A percentile compares a stretch with the other conserved stretches of the same genome.
These are phyloP conservation scores for Apistogramma diplotaenia DNA, from an alignment of 2,113 vertebrate species.

Conservation along the genomic window DNA sequence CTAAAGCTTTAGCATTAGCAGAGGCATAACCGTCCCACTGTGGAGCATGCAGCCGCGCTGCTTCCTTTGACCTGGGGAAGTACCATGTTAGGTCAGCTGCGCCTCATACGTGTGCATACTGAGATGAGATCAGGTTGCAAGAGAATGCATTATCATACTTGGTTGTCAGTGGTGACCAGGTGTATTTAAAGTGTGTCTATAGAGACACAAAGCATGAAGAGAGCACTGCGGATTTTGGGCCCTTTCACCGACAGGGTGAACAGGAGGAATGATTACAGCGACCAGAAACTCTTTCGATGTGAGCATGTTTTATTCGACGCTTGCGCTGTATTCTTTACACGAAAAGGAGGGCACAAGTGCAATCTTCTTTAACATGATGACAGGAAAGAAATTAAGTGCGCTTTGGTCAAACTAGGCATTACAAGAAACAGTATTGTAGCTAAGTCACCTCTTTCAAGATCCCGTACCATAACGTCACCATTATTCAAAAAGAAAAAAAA, in stretches of 20 bases:
- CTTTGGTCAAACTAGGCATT: neutral
- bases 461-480: neutral
- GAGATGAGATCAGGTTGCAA: neutral
- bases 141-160: neutral
- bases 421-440: neutral
- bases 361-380: neutral
- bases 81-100: neutral
- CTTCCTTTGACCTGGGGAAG: neutral
- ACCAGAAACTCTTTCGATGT: neutral
- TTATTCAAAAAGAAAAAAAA: neutral
- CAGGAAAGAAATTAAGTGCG: neutral
- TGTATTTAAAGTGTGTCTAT: neutral
- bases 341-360: neutral
- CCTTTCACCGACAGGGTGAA: neutral
- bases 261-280: neutral
- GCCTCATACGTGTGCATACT: neutral
- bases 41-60: neutral
- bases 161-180: neutral
- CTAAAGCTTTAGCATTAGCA: neutral
- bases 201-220: neutral
- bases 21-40: neutral
- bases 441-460: neutral
- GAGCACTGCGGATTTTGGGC: neutral
- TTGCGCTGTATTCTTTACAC: neutral
- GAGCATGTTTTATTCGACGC: neutral